A percentile compares a stretch with the other conserved stretches of the same genome.
Evolutionary conservation across 2,113 vertebrate genomes (phyloP).

Genomic region (Nothoprocta perdicaria): DNA sequence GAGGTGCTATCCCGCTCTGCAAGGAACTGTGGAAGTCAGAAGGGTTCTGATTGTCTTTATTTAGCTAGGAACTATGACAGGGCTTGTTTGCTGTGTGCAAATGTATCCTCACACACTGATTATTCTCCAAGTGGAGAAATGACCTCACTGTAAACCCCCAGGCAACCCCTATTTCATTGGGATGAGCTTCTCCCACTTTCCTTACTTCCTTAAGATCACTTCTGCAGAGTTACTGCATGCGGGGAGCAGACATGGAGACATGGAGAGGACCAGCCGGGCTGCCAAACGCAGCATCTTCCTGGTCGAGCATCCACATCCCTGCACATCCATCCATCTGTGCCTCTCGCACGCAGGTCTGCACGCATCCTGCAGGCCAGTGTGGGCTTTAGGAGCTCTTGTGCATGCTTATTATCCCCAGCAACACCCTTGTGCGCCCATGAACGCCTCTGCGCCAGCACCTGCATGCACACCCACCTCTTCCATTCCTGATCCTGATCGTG

Average conservation of each 20-base stretch:
- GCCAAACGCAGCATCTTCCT: background rate
- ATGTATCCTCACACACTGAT: accelerated
- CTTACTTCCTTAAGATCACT: background rate
- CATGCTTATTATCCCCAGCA: background rate
- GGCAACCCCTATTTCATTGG: background rate
- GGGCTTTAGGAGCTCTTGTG: background rate
- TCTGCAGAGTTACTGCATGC: background rate
- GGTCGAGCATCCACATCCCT: background rate
- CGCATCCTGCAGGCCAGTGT: accelerated
- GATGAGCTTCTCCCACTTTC: background rate
- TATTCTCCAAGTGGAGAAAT: background rate
- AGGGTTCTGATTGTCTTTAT: background rate
- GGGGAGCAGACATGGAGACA: background rate
- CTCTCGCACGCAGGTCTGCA: background rate
- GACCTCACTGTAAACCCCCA: background rate
- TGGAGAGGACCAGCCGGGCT: background rate
- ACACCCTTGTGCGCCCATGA: background rate
- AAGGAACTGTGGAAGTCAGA: background rate
- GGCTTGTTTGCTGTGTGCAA: background rate
- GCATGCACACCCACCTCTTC: background rate
- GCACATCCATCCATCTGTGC: background rate
- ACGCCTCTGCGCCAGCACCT: accelerated
- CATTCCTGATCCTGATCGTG: background rate
- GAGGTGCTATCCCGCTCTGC: too few relatives aligned
- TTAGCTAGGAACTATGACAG: background rate